A percentile compares a stretch with the other conserved stretches of the same genome.
These are phyloP conservation scores for Orthosia incerta DNA, from an alignment of 2,888 invertebrate genomes.

Conservation along the genomic window DNA sequence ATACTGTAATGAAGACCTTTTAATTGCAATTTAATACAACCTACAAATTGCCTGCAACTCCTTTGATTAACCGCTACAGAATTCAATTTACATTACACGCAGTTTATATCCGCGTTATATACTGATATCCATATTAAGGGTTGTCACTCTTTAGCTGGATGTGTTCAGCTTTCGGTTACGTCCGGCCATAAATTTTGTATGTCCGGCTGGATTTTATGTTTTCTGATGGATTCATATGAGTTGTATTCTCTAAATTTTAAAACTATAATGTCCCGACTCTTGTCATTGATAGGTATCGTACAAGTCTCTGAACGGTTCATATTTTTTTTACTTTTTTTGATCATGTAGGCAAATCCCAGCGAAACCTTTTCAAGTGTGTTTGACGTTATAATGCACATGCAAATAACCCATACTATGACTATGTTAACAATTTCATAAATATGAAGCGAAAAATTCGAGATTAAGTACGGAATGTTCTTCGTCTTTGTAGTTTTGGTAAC, in stretches of 20 bases:
- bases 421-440: too few species aligned
- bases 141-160: background rate
- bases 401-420: too few species aligned
- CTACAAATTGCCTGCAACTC: slow-evolving; percentile 28
- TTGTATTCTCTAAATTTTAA: background rate
- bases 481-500: too few species aligned
- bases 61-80: slow-evolving; percentile 34
- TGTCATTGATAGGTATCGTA: too few species aligned
- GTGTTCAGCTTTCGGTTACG: background rate
- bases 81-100: slow-evolving; percentile 40
- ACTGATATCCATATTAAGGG: slow-evolving; percentile 26
- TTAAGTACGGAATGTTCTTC: too few species aligned
- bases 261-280: background rate
- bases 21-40: slow-evolving; percentile 31
- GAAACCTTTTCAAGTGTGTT: too few species aligned
- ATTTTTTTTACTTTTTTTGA: too few species aligned
- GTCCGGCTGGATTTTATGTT: background rate
- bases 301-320: too few species aligned
- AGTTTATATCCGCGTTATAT: slow-evolving; percentile 15
- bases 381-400: too few species aligned
- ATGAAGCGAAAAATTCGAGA: too few species aligned
- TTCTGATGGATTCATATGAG: background rate
- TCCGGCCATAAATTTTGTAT: background rate
- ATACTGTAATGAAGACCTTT: slow-evolving; percentile 18
- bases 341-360: too few species aligned